Evolutionary conservation across 2,888 invertebrate species (phyloP).

Genomic region (Drepana falcataria): DNA sequence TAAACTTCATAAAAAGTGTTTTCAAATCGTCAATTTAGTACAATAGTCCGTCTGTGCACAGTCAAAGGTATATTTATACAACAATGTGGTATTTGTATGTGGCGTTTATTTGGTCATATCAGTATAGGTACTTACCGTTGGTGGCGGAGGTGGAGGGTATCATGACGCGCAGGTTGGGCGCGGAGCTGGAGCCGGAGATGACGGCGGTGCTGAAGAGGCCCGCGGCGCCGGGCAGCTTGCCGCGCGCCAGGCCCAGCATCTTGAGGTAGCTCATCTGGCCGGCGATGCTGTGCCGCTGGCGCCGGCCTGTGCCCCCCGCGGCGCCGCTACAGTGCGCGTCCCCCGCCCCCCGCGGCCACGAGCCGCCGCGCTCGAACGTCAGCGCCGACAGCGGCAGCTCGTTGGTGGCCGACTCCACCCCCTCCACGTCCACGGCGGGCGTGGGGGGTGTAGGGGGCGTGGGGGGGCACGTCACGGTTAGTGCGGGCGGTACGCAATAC

Average conservation of each 20-base stretch:
- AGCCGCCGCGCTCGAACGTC: constrained; percentile 52
- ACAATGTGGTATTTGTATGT: too few relatives aligned
- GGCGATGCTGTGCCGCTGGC: constrained; percentile 97
- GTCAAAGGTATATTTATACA: too few relatives aligned
- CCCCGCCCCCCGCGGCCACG: constrained; percentile 31
- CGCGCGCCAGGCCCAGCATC: constrained; percentile 86
- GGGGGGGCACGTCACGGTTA: constrained; percentile 28
- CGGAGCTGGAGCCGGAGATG: constrained; percentile 95
- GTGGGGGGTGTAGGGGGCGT: constrained; percentile 39
- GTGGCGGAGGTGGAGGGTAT: constrained; percentile 86
- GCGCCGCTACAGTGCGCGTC: constrained; percentile 49
- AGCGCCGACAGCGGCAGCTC: constrained; percentile 82
- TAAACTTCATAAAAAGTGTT: too few relatives aligned
- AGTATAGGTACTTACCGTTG: constrained; percentile 76
- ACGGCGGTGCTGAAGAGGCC: constrained; percentile 97
- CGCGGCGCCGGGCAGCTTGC: constrained; percentile 83
- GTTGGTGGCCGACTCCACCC: constrained; percentile 81
- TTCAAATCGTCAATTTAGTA: too few relatives aligned
- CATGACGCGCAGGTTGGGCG: constrained; percentile 93
- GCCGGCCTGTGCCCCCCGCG: constrained; percentile 81
- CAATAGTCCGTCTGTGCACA: too few relatives aligned
- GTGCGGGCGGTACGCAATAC: constrained; percentile 19
- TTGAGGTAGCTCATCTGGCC: constrained; percentile 96
- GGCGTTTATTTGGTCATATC: too few relatives aligned
- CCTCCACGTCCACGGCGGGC: constrained; percentile 53